phyloP scores from a whole-genome alignment of 2,888 invertebrate genomes.

The Silvanus unidentatus region DNA sequence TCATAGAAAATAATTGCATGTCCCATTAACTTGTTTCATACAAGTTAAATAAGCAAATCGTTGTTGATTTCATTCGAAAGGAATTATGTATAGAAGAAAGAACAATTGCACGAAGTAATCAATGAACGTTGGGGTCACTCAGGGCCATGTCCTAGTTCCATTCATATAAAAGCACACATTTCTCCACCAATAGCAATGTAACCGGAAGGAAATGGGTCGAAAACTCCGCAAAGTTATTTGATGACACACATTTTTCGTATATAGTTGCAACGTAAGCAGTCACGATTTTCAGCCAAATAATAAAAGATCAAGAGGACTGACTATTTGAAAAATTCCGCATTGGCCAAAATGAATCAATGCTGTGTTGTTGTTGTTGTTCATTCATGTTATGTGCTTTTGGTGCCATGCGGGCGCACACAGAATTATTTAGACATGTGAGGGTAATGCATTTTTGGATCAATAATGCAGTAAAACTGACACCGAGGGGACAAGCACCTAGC shows the following conservation, averaged over 20 bases:
- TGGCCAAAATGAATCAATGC: too few relatives aligned
- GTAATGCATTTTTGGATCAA: too few relatives aligned
- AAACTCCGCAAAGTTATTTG: background rate
- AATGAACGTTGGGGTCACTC: conserved; percentile 17
- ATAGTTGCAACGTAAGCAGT: too few relatives aligned
- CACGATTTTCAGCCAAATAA: too few relatives aligned
- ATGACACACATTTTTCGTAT: background rate
- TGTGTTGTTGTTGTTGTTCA: too few relatives aligned
- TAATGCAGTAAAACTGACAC: background rate
- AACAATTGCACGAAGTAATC: conserved; percentile 8
- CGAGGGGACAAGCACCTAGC: too few relatives aligned
- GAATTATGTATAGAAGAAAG: conserved; percentile 1
- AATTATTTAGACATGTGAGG: too few relatives aligned
- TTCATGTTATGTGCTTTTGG: too few relatives aligned
- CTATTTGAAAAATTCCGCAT: too few relatives aligned
- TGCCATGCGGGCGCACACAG: too few relatives aligned
- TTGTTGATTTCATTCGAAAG: background rate
- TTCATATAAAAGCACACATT: conserved; percentile 10
- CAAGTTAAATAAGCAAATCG: too few relatives aligned
- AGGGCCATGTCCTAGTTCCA: conserved; percentile 13
- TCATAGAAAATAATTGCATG: background rate
- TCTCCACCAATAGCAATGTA: conserved; percentile 1
- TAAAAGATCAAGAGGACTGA: too few relatives aligned
- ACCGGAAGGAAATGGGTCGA: conserved; percentile 7
- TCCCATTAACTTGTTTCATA: background rate